Percentiles rank a stretch among this genome's conserved stretches.
Evolutionary conservation across 2,797 vertebrate species (phyloP).

Genomic region (Craterocephalus amniculus): DNA sequence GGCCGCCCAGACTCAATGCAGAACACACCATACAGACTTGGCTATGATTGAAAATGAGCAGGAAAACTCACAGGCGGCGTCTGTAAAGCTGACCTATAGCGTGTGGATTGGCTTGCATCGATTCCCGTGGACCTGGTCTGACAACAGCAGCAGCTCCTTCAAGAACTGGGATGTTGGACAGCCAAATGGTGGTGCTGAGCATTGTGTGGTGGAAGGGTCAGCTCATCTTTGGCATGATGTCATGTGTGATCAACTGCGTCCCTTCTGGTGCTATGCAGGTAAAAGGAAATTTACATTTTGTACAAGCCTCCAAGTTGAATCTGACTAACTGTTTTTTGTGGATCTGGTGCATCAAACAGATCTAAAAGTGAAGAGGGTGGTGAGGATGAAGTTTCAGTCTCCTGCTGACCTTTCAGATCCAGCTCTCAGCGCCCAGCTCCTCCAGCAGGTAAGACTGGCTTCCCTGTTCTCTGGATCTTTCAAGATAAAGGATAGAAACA

Average conservation of each 20-base stretch:
- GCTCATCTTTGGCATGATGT: not conserved
- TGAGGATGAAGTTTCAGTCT: slow-evolving; percentile 1
- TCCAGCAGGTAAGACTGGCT: slow-evolving; percentile 14
- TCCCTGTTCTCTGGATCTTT: not conserved
- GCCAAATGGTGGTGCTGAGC: rapidly evolving
- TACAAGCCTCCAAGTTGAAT: no score
- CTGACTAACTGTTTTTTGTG: not conserved
- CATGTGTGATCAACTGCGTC: rapidly evolving
- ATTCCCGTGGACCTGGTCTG: slow-evolving; percentile 24
- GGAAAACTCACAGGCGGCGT: not conserved
- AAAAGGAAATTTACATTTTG: no score
- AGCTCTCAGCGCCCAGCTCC: not conserved
- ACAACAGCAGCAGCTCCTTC: not conserved
- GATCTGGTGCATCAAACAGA: not conserved
- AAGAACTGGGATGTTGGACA: rapidly evolving
- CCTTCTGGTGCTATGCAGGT: slow-evolving; percentile 23
- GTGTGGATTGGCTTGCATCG: not conserved
- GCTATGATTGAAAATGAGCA: slow-evolving; percentile 3
- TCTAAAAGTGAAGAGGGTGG: not conserved
- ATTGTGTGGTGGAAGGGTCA: rapidly evolving
- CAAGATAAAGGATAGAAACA: not conserved
- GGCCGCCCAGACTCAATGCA: slow-evolving; percentile 16
- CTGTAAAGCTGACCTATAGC: rapidly evolving
- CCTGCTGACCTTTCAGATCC: not conserved
- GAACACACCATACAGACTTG: slow-evolving; percentile 1